Base-by-base conservation (phyloP, 2,113 vertebrate species). In the Salvelinus sp. region DNA sequence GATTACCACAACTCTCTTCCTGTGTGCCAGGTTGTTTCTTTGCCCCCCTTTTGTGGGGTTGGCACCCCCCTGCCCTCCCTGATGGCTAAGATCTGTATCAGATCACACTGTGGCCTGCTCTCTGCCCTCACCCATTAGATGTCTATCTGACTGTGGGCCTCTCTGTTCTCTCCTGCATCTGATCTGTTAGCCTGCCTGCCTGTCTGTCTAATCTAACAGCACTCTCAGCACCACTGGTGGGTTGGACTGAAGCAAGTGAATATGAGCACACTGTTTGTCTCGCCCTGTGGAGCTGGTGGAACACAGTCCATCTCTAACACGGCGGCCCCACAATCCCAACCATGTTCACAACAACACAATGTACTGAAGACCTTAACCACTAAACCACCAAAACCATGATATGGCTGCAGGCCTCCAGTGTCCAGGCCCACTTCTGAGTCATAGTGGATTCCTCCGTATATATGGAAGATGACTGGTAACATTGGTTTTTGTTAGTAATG, bases 41-140 rank as follows among this genome's bases (percentile, higher is more conserved):
- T 76, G 75, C 69, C 80, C 67, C 73, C 73, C 80, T 77, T 76
- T 50, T 81, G 78, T 82, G 74, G 73, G 83, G 77, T 82, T 70
- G 75, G 50, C 66, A 81, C 65, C 78, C 23, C 47, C 76, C 76
- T 54, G 54, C 73, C 66, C 79, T 60, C 57, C 73, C 79, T 80
- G 81, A 76, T 86, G 82, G 74, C 80, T 64, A 47, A 90, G 90
- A 87, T 86, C 83, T 74, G 82, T 91, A 91, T 90, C 91, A 90
- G 89, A 87, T 88, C 91, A 89, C 85, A 78, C 50, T 9, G 74
- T 75, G 80, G 77, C 76, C 20, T 70, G 18, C n/a, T 64, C 27
- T 76, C 85, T 30, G 71, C 73, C 47, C 67, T 44, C 70, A 75
- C 75, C 54, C 72, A 85, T 88, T 86, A 83, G 83, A 89, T 83